A percentile compares a stretch with the other conserved stretches of the same genome.
Evolutionary conservation across 2,888 invertebrate genomes (phyloP).

Genomic region (Subacronicta megacephala): DNA sequence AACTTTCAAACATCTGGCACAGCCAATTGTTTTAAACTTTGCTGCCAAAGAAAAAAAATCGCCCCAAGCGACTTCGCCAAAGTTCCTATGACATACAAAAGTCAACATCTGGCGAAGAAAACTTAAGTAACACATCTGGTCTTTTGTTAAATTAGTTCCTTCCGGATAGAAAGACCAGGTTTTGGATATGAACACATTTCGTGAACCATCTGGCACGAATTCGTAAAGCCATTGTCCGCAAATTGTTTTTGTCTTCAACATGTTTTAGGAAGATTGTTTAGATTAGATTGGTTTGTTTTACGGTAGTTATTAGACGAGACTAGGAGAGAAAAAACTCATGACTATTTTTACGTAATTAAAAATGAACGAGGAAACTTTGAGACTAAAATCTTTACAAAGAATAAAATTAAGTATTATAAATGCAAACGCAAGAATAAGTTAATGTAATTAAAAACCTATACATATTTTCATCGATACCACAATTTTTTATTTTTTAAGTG

Average conservation of each 20-base stretch:
- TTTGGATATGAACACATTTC: slow-evolving; percentile 26
- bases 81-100: slow-evolving; percentile 1
- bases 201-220: slow-evolving; percentile 31
- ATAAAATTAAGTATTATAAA: too few species aligned
- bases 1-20: slow-evolving; percentile 20
- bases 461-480: too few species aligned
- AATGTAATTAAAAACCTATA: too few species aligned
- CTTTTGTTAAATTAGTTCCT: slow-evolving; percentile 26
- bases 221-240: slow-evolving; percentile 35
- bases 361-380: too few species aligned
- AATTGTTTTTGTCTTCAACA: slow-evolving; percentile 33
- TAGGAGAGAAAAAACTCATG: too few species aligned
- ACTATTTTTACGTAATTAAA: too few species aligned
- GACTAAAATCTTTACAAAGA: too few species aligned
- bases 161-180: slow-evolving; percentile 35
- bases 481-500: too few species aligned
- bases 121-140: slow-evolving; percentile 34
- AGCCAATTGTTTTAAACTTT: slow-evolving; percentile 23
- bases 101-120: slow-evolving; percentile 24
- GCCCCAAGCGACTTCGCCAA: not conserved
- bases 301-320: too few species aligned
- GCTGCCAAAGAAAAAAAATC: not conserved
- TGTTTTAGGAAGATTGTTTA: not conserved
- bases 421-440: too few species aligned
- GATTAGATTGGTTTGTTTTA: too few species aligned